Evolutionary conservation across 2,888 invertebrate genomes (phyloP).

Genomic region (Ypsolopha scabrella): DNA sequence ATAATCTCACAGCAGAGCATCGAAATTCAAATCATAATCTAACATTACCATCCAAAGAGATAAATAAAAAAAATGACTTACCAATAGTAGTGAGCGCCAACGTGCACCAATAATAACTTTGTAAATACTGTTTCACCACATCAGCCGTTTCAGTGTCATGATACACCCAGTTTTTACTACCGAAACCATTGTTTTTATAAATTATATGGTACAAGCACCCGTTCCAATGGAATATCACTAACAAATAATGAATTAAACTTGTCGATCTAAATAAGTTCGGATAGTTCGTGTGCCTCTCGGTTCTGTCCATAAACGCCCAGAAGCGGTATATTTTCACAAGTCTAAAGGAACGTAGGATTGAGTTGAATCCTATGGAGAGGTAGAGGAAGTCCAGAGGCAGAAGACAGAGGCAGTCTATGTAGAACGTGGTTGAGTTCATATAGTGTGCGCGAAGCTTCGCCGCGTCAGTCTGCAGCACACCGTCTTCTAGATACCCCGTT

Average conservation of each 20-base stretch:
- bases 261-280: conserved; percentile 95
- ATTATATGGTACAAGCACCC: conserved; percentile 98
- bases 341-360: conserved; percentile 94
- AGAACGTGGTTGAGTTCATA: conserved; percentile 97
- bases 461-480: conserved; percentile 96
- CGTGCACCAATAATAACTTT: conserved; percentile 99
- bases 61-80: conserved; percentile 30
- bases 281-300: conserved; percentile 98
- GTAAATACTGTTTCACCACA: conserved; percentile 94
- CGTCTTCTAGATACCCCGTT: conserved; percentile 97
- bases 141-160: conserved; percentile 88
- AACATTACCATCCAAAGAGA: not conserved
- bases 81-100: conserved; percentile 96
- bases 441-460: conserved; percentile 95
- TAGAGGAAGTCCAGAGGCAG: conserved; percentile 98
- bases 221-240: conserved; percentile 99
- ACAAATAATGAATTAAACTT: conserved; percentile 93
- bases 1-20: too few species aligned
- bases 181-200: conserved; percentile 95
- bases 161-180: conserved; percentile 93
- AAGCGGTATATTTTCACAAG: conserved; percentile 98
- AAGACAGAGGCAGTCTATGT: conserved; percentile 98
- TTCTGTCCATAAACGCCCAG: conserved; percentile 98
- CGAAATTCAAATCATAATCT: too few species aligned
- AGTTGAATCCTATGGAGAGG: conserved; percentile 96